These are phyloP conservation scores for Zapus hudsonius DNA, from an alignment of 2,113 vertebrate genomes.

Conservation along the genomic window DNA sequence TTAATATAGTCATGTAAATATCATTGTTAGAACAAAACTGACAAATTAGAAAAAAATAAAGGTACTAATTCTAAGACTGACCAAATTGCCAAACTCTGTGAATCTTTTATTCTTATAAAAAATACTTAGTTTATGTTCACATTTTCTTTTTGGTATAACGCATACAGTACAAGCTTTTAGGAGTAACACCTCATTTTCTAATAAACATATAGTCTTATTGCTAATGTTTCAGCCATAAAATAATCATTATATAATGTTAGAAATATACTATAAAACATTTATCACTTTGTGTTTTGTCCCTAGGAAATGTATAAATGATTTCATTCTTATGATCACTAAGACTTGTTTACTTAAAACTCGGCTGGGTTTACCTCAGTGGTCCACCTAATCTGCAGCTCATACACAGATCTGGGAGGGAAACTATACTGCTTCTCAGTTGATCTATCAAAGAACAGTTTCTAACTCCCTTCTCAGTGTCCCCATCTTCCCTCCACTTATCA, in stretches of 20 bases:
- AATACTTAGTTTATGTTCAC: neutral
- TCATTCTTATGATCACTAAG: neutral
- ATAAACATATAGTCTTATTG: neutral
- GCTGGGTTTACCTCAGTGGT: neutral
- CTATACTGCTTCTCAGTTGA: neutral
- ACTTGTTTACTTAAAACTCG: neutral
- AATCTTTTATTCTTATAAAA: no score
- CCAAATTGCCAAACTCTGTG: neutral
- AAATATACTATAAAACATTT: neutral
- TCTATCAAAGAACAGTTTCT: neutral
- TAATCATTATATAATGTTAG: neutral
- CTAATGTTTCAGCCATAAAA: neutral
- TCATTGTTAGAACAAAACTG: neutral
- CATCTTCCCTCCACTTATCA: neutral
- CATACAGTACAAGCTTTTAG: no score
- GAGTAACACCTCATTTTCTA: no score
- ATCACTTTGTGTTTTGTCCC: neutral
- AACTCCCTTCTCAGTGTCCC: neutral
- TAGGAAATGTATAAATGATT: neutral
- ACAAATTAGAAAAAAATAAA: neutral
- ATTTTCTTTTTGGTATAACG: no score
- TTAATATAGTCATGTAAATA: neutral
- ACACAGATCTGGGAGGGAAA: neutral
- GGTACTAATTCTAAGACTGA: neutral
- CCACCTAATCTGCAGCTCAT: neutral